Percentiles rank a stretch among this genome's conserved stretches.
Conservation (phyloP, 2,888 invertebrate species). For the Heliconius sara region DNA sequence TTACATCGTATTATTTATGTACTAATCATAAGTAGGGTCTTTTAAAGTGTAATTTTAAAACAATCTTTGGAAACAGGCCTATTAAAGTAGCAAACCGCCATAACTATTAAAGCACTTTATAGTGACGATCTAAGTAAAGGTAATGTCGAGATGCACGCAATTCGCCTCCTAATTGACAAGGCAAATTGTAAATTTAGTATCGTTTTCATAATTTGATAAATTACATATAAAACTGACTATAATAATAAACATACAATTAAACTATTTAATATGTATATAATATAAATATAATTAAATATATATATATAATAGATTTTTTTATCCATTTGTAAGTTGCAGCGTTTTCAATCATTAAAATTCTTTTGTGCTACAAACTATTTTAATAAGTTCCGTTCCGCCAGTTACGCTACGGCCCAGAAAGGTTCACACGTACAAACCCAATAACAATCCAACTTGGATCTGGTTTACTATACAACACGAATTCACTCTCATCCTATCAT, state of each 20-base stretch:
- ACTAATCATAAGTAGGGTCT: slow-evolving; percentile 31
- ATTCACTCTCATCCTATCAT: slow-evolving; percentile 62
- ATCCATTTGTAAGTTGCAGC: slow-evolving; percentile 4
- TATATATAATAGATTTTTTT: background rate
- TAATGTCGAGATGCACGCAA: slow-evolving; percentile 38
- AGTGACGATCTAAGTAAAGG: slow-evolving; percentile 24
- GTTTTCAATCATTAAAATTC: slow-evolving; percentile 38
- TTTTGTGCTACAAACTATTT: slow-evolving; percentile 58
- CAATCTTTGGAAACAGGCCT: slow-evolving; percentile 35
- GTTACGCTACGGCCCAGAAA: slow-evolving; percentile 16
- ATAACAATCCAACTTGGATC: slow-evolving; percentile 74
- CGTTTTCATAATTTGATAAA: slow-evolving; percentile 58
- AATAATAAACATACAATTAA: slow-evolving; percentile 46
- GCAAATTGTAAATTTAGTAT: slow-evolving; percentile 35
- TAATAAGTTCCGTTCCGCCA: slow-evolving; percentile 63
- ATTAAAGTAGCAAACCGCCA: slow-evolving; percentile 32
- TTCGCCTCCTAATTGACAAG: slow-evolving; percentile 41
- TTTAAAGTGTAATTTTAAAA: slow-evolving; percentile 46
- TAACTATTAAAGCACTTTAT: slow-evolving; percentile 26
- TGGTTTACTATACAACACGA: slow-evolving; percentile 71
- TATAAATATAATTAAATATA: background rate
- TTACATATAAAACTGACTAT: slow-evolving; percentile 56
- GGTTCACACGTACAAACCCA: slow-evolving; percentile 72
- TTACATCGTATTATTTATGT: slow-evolving; percentile 45
- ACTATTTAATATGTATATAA: slow-evolving; percentile 47